Percentiles rank a stretch among this genome's conserved stretches.
Evolutionary conservation across 35 echinoderm and acorn worm genomes (phyloP).

Genomic region (Heliocidaris erythrogramma): DNA sequence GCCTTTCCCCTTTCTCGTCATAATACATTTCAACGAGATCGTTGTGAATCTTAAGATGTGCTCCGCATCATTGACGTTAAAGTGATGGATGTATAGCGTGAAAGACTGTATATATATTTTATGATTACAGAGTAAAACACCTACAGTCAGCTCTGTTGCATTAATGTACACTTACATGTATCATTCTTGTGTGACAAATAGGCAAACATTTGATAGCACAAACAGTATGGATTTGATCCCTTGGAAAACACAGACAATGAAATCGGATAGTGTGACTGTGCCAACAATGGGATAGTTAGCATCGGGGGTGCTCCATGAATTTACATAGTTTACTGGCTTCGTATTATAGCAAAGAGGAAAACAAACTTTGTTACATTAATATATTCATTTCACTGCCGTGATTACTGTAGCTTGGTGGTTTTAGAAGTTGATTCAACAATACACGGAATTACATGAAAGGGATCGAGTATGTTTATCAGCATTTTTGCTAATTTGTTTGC

Average conservation of each 20-base stretch:
- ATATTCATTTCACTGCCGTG: background rate
- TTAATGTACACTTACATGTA: background rate
- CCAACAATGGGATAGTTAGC: background rate
- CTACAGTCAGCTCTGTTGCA: background rate
- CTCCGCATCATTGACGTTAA: background rate
- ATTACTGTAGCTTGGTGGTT: background rate
- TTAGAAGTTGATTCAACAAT: background rate
- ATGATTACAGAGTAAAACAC: background rate
- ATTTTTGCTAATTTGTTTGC: background rate
- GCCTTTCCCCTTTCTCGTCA: too few species aligned
- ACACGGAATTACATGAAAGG: background rate
- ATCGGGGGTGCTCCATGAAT: background rate
- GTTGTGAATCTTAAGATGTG: background rate
- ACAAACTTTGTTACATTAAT: constrained; percentile 25
- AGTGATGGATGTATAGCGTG: background rate
- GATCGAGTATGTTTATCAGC: background rate
- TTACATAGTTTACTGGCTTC: background rate
- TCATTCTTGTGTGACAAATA: background rate
- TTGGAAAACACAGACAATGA: background rate
- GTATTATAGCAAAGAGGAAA: background rate
- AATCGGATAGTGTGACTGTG: background rate
- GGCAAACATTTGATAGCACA: constrained; percentile 2
- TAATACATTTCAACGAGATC: too few species aligned
- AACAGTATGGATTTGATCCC: background rate
- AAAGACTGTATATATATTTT: background rate